Evolutionary conservation across 2,888 invertebrate species (phyloP), one percentile per base, ranked within the genome.

Genomic region (Lagria hirta): DNA sequence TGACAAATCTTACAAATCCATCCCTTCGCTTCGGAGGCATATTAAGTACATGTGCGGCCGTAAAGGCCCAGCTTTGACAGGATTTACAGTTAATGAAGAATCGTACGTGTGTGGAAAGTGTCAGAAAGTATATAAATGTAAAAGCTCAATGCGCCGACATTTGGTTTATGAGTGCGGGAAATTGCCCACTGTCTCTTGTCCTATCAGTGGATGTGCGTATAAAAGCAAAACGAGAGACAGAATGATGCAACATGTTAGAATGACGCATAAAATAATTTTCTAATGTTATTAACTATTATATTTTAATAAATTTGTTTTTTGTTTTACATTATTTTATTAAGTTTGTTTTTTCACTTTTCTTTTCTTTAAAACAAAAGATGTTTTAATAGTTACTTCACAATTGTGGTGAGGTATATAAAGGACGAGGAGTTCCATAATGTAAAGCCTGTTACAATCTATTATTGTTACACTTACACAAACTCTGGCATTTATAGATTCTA

Each of bases 131-230:
- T 52, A 54, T 22, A 43, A 44, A 21, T 28, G 10, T 22, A 32
- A 33, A 6, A 18, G 51, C 10, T 45, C 43, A 8, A 13, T 54
- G 13, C 37, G 51, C 35, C 40, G 65, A 12, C 66, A 66, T 45
- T 42, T 62, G 15, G 55, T 61, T 5, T 61, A 62, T 33, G 62
- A 63, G 34, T 66, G 66, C 22, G 58, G 60, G 2, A 64, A 66
- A 38, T 43, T 51, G 15, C 57, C 62, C 2, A 57, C 51, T 5
- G 55, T 65, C 4, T 37, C 51, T 8, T 66, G 66, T 49, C 63
- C 65, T 0, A 54, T 64, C n/a, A n/a, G n/a, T n/a, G n/a, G n/a
- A n/a, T n/a, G 65, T 28, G 21, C 12, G 1, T 65, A 65, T 29
- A 62, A 54, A 37, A 59, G 62, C 1, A 65, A 65, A 48, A 56